These are phyloP conservation scores for Gadus macrocephalus DNA, from an alignment of 2,113 vertebrate genomes.

Conservation along the genomic window DNA sequence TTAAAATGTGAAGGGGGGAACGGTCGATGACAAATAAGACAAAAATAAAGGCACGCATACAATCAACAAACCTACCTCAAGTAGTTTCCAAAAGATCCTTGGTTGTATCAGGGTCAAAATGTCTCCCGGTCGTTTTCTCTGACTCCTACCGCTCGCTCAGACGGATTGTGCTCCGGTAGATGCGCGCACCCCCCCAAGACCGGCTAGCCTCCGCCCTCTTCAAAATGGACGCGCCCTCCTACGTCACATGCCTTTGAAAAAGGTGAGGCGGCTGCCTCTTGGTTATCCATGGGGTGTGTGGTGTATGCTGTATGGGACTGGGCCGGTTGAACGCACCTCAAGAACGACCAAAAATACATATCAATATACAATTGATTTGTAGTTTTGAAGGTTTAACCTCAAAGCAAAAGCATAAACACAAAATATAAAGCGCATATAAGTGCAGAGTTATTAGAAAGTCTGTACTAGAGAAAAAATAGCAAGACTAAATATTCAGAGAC, in stretches of 20 bases:
- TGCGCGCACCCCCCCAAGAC: conserved; percentile 13
- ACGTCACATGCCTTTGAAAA: conserved; percentile 34
- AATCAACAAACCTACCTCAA: conserved; percentile 17
- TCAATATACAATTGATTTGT: no score
- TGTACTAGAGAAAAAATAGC: no score
- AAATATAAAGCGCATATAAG: no score
- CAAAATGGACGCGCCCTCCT: conserved; percentile 65
- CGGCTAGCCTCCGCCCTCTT: background rate
- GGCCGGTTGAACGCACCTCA: no score
- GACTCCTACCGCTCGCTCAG: conserved; percentile 20
- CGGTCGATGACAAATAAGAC: background rate
- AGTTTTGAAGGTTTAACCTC: no score
- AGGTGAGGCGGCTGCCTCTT: conserved; percentile 3
- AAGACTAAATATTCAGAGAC: no score
- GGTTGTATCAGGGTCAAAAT: conserved; percentile 28
- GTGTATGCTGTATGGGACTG: no score
- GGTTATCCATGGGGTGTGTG: no score
- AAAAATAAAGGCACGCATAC: background rate
- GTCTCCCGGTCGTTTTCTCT: conserved; percentile 35
- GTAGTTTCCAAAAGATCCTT: conserved; percentile 4
- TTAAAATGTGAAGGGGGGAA: background rate
- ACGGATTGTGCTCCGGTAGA: conserved; percentile 37
- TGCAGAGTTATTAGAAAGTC: no score
- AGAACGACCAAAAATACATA: no score
- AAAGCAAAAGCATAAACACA: no score